Conservation (phyloP, 2,113 vertebrate genomes). For the Syngnathus scovelli region DNA sequence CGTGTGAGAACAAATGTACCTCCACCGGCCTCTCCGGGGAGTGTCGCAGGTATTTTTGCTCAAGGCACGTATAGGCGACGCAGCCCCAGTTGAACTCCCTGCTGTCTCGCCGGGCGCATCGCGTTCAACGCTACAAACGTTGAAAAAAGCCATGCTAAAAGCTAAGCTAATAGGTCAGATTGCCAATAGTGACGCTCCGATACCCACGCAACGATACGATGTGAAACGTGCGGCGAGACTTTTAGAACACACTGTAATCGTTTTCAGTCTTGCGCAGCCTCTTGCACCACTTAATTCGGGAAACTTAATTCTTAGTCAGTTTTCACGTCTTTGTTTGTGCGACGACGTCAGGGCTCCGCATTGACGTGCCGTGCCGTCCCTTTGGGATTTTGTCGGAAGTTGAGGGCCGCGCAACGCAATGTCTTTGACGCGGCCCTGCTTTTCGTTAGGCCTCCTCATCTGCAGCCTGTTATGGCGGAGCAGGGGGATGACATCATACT, state of each 20-base stretch:
- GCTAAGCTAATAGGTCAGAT: background rate
- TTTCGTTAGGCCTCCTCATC: slow-evolving; percentile 63
- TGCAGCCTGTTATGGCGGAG: slow-evolving; percentile 70
- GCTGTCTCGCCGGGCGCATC: background rate
- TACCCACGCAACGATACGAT: no score
- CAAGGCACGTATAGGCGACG: background rate
- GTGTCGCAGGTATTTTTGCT: slow-evolving; percentile 32
- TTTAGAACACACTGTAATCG: no score
- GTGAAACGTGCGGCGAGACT: no score
- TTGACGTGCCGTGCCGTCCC: no score
- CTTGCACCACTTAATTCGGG: no score
- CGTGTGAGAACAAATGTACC: slow-evolving; percentile 29
- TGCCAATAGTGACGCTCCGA: no score
- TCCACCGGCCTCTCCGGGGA: slow-evolving; percentile 18
- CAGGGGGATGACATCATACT: slow-evolving; percentile 70
- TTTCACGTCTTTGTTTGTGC: background rate
- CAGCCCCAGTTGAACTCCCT: background rate
- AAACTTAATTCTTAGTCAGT: no score
- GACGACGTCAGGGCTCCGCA: background rate
- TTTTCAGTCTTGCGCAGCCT: no score
- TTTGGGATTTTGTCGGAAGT: slow-evolving; percentile 18
- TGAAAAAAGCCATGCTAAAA: background rate
- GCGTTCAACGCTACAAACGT: background rate
- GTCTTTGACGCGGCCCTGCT: slow-evolving; percentile 36
- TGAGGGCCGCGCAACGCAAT: slow-evolving; percentile 37